Percentiles rank a stretch among this genome's conserved stretches.
phyloP scores from a whole-genome alignment of 1,140 invertebrate genomes.

The Eurosta solidaginis region DNA sequence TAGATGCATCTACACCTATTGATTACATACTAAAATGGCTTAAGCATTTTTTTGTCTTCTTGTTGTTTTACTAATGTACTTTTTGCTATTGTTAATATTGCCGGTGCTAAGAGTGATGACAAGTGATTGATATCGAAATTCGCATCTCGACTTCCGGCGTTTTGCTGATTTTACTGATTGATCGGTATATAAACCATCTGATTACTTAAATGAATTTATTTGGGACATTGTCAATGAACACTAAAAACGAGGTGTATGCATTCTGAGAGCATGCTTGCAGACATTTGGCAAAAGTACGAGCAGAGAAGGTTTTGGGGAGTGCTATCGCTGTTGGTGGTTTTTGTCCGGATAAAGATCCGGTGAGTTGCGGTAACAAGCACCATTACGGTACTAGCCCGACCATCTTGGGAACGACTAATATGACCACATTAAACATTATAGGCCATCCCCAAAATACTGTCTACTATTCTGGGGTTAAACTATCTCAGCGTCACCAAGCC shows the following conservation, averaged over 20 bases:
- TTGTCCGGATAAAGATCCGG: too few species aligned
- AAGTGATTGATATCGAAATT: not conserved
- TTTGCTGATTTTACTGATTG: not conserved
- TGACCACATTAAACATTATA: too few species aligned
- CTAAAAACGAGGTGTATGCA: not conserved
- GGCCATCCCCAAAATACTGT: too few species aligned
- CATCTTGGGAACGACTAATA: too few species aligned
- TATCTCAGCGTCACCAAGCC: too few species aligned
- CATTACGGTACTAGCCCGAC: too few species aligned
- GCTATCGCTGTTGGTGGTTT: too few species aligned
- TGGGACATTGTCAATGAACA: not conserved
- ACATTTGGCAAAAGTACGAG: too few species aligned
- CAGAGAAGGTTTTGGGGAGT: too few species aligned
- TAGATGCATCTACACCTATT: not conserved
- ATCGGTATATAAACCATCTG: not conserved
- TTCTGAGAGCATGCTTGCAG: too few species aligned
- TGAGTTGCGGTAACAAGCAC: too few species aligned
- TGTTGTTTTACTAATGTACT: not conserved
- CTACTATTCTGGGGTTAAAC: too few species aligned
- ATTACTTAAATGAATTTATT: not conserved
- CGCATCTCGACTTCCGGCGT: not conserved
- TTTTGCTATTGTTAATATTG: not conserved
- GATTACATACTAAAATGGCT: not conserved
- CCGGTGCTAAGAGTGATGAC: not conserved
- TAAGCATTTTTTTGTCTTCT: not conserved